phyloP scores from a whole-genome alignment of 2,113 vertebrate genomes.

The human region GRCh38 chr18:13604001-13604500 shows the following conservation, averaged over 20 bases:
- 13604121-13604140: neutral
- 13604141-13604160: neutral
- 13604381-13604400: no score
- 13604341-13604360: neutral
- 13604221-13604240: neutral
- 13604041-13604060: neutral
- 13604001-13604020: neutral
- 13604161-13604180: neutral
- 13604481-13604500: neutral
- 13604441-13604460: neutral
- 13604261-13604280: neutral
- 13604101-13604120: neutral
- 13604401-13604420: neutral
- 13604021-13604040: neutral
- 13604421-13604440: neutral
- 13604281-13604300: neutral
- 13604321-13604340: neutral
- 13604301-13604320: neutral
- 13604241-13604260: neutral
- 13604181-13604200: neutral
- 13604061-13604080: neutral
- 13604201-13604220: neutral
- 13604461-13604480: neutral
- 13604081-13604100: neutral
- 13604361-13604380: no score